phyloP scores from a whole-genome alignment of 1,140 invertebrate genomes.

The Melipona quadrifasciata region DNA sequence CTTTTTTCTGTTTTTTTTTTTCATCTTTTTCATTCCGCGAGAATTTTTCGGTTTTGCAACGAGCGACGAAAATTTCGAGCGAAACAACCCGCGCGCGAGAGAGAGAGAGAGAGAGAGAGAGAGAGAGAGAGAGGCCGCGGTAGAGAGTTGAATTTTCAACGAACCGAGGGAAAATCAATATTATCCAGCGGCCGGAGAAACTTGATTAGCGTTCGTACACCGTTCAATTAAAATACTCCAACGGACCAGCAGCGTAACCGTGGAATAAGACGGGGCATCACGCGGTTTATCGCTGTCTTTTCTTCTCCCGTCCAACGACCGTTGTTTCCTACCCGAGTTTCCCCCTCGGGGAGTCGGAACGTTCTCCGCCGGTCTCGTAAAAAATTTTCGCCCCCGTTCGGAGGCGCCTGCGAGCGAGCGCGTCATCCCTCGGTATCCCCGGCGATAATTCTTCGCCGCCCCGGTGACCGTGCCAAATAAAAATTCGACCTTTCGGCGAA shows the following conservation, averaged over 20 bases:
- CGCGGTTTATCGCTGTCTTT: slow-evolving; percentile 27
- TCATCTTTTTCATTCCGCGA: neutral
- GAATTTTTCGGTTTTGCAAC: slow-evolving; percentile 2
- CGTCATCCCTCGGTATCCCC: slow-evolving; percentile 6
- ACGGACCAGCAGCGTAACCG: slow-evolving; percentile 24
- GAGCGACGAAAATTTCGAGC: slow-evolving; percentile 2
- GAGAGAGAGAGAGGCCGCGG: neutral
- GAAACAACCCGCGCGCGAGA: neutral
- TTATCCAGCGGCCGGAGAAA: slow-evolving; percentile 64
- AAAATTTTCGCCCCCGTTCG: neutral
- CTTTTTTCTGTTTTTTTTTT: neutral
- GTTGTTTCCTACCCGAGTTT: neutral
- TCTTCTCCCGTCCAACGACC: too few relatives aligned
- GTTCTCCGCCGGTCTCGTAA: neutral
- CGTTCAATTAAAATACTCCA: slow-evolving; percentile 67
- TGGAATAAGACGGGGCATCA: slow-evolving; percentile 53
- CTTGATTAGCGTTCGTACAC: slow-evolving; percentile 66
- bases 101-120: neutral
- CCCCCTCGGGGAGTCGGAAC: neutral
- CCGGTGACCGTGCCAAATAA: neutral
- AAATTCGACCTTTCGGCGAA: slow-evolving; percentile 31
- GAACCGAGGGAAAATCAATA: slow-evolving; percentile 66
- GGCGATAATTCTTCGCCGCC: slow-evolving; percentile 10
- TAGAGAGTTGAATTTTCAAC: slow-evolving; percentile 64
- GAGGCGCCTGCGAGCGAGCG: too few relatives aligned